A percentile compares a stretch with the other conserved stretches of the same genome.
Conservation (phyloP, 2,888 invertebrate species). For the Harpagoxenus sublaevis region DNA sequence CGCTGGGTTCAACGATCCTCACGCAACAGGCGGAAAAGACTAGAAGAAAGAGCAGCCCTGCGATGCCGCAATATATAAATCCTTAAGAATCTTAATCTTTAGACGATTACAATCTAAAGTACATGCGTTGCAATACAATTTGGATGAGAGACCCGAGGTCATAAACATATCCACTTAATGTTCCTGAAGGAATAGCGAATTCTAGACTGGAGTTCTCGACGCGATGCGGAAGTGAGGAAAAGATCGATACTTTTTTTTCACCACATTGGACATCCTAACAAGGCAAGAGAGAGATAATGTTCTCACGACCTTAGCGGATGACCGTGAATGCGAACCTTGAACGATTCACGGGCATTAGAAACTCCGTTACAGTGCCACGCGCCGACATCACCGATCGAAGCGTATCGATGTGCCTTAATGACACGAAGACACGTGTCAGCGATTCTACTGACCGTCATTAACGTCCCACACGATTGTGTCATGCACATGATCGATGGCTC, state of each 20-base stretch:
- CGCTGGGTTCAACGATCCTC: constrained; percentile 53
- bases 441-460: constrained; percentile 60
- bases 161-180: neutral
- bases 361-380: neutral
- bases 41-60: constrained; percentile 84
- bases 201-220: neutral
- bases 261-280: neutral
- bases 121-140: constrained; percentile 6
- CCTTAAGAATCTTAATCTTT: constrained; percentile 67
- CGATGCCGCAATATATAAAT: constrained; percentile 80
- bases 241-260: constrained; percentile 37
- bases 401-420: constrained; percentile 30
- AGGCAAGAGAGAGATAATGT: constrained; percentile 46
- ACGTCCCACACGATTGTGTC: constrained; percentile 62
- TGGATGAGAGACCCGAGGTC: neutral
- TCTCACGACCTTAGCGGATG: constrained; percentile 3
- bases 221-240: constrained; percentile 25
- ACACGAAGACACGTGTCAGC: constrained; percentile 57
- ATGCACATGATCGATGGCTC: constrained; percentile 60
- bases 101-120: constrained; percentile 1
- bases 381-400: constrained; percentile 29
- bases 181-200: constrained; percentile 32
- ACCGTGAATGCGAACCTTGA: constrained; percentile 30
- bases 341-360: constrained; percentile 18
- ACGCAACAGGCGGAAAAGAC: constrained; percentile 78